Evolutionary conservation across 1,140 invertebrate genomes (phyloP).

Genomic region (Drosophila pandora): DNA sequence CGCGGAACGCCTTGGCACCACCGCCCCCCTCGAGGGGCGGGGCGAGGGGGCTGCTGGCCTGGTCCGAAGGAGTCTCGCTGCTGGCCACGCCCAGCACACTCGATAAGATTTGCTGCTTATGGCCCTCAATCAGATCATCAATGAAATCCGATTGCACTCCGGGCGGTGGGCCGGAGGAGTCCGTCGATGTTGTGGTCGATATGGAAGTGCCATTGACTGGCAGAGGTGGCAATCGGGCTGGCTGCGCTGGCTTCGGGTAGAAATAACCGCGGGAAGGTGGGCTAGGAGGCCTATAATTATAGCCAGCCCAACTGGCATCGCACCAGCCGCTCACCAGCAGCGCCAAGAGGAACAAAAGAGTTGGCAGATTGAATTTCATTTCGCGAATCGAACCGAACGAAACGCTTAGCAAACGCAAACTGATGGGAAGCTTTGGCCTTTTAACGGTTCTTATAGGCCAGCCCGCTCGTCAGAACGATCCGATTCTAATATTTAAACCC

Average conservation of each 20-base stretch:
- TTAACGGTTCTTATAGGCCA: constrained; percentile 71
- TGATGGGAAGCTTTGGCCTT: constrained; percentile 26
- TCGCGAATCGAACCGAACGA: constrained; percentile 54
- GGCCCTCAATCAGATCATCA: constrained; percentile 76
- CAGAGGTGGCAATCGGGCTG: constrained; percentile 40
- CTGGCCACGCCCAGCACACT: constrained; percentile 60
- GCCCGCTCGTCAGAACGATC: neutral
- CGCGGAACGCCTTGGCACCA: constrained; percentile 66
- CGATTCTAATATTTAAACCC: constrained; percentile 18
- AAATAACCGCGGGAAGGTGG: constrained; percentile 53
- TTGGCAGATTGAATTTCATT: constrained; percentile 51
- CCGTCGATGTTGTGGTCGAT: neutral
- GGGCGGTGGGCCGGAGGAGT: constrained; percentile 27
- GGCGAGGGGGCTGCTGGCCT: neutral
- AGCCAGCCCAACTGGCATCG: constrained; percentile 12
- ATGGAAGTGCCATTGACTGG: constrained; percentile 22
- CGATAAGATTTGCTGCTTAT: constrained; percentile 79
- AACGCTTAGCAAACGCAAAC: constrained; percentile 51
- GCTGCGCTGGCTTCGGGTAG: constrained; percentile 64
- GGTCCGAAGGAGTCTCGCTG: constrained; percentile 26
- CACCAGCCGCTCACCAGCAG: constrained; percentile 25
- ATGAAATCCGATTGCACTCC: constrained; percentile 77
- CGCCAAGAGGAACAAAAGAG: constrained; percentile 15
- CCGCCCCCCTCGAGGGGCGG: constrained; percentile 41
- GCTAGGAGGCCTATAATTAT: constrained; percentile 43